Evolutionary conservation across 2,797 vertebrate genomes (phyloP).

Genomic region (Botia almorhae): DNA sequence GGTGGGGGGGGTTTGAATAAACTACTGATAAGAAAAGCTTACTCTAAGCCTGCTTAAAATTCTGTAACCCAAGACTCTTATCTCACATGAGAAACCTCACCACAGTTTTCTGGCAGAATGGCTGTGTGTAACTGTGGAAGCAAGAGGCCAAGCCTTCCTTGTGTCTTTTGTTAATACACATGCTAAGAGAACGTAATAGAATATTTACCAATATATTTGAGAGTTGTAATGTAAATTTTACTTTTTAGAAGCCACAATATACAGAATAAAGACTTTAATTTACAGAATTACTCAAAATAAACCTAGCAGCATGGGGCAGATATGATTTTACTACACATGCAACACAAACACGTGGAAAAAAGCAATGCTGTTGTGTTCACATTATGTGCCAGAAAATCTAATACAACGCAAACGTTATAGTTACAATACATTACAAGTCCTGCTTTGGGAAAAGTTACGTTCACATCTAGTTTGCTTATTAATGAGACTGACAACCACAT

Average conservation of each 20-base stretch:
- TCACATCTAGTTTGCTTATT: no score
- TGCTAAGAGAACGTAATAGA: not conserved
- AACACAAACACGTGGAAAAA: no score
- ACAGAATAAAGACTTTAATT: no score
- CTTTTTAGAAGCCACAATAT: not conserved
- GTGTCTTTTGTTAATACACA: not conserved
- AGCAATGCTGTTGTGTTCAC: no score
- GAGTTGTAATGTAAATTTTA: not conserved
- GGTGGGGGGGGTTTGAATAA: slow-evolving; percentile 51
- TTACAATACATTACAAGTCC: no score
- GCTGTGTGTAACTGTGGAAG: not conserved
- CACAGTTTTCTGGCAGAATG: not conserved
- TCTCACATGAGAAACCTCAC: slow-evolving; percentile 50
- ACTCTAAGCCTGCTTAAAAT: slow-evolving; percentile 50
- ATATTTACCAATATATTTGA: not conserved
- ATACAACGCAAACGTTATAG: no score
- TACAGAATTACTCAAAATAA: no score
- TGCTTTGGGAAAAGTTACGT: no score
- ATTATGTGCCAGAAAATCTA: no score
- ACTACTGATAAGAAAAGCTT: slow-evolving; percentile 60
- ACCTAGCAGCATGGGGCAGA: not conserved
- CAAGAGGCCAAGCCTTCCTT: not conserved
- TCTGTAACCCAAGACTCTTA: slow-evolving; percentile 42
- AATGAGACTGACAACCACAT: no score
- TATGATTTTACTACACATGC: not conserved